These are phyloP conservation scores for Steinernema hermaphroditum DNA, from an alignment of 2,888 invertebrate genomes.

Conservation along the genomic window DNA sequence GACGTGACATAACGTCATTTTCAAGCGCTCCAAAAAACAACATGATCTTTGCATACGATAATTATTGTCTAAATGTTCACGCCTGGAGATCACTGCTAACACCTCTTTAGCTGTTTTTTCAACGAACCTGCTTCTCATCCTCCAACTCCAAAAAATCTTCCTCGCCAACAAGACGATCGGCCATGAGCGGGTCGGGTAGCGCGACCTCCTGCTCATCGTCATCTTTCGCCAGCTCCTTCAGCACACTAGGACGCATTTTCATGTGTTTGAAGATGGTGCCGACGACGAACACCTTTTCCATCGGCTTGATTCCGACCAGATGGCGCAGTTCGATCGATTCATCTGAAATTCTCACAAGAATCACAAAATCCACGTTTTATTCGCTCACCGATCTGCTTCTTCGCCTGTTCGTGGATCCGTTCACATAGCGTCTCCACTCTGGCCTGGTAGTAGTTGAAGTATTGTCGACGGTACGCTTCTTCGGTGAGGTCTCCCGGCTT, in stretches of 20 bases:
- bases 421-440: neutral
- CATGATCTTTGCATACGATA: too few species aligned
- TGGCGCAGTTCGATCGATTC: neutral
- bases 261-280: slow-evolving; percentile 10
- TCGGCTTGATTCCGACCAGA: slow-evolving; percentile 6
- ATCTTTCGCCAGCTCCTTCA: slow-evolving; percentile 5
- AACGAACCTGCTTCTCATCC: slow-evolving; percentile 7
- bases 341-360: neutral
- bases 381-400: slow-evolving; percentile 2
- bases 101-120: neutral
- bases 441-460: neutral
- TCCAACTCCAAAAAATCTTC: slow-evolving; percentile 15
- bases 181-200: slow-evolving; percentile 14
- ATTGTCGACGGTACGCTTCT: neutral
- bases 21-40: too few species aligned
- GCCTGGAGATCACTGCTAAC: too few species aligned
- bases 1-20: too few species aligned
- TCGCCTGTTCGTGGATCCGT: neutral
- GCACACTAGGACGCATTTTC: slow-evolving; percentile 12
- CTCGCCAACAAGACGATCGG: neutral
- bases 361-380: neutral
- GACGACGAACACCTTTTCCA: neutral
- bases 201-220: slow-evolving; percentile 4
- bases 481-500: neutral
- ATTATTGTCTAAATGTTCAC: too few species aligned